A percentile compares a stretch with the other conserved stretches of the same genome.
These are phyloP conservation scores for Pantherophis alleghaniensis DNA, from an alignment of 2,797 vertebrate genomes.

Conservation along the genomic window DNA sequence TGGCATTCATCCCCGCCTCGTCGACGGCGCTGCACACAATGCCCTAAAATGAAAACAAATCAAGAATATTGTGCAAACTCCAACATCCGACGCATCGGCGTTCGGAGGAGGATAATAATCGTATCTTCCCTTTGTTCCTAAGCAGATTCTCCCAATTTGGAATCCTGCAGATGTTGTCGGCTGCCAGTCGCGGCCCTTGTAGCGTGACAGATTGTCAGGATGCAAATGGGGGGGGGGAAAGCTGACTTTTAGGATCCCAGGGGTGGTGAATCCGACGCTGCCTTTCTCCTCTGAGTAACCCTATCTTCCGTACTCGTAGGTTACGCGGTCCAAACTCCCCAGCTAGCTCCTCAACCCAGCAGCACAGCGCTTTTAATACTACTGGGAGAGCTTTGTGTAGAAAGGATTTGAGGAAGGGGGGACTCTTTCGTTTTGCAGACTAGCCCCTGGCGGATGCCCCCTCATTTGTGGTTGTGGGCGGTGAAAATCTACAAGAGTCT, in stretches of 20 bases:
- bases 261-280: neutral
- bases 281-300: too few species aligned
- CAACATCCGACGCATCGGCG: neutral
- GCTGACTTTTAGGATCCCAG: neutral
- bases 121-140: neutral
- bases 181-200: too few species aligned
- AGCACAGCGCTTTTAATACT: neutral
- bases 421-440: neutral
- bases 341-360: neutral
- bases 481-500: neutral
- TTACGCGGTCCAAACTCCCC: too few species aligned
- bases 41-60: neutral
- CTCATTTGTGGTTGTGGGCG: neutral
- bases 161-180: neutral
- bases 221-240: neutral
- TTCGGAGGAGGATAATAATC: neutral
- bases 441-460: neutral
- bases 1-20: neutral
- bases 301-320: neutral
- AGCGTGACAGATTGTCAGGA: neutral
- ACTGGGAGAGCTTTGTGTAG: neutral
- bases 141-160: neutral
- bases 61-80: neutral
- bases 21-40: neutral
- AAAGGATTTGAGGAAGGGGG: neutral